These are phyloP conservation scores for Triplophysa bombifrons DNA, from an alignment of 2,797 vertebrate genomes.

Conservation along the genomic window DNA sequence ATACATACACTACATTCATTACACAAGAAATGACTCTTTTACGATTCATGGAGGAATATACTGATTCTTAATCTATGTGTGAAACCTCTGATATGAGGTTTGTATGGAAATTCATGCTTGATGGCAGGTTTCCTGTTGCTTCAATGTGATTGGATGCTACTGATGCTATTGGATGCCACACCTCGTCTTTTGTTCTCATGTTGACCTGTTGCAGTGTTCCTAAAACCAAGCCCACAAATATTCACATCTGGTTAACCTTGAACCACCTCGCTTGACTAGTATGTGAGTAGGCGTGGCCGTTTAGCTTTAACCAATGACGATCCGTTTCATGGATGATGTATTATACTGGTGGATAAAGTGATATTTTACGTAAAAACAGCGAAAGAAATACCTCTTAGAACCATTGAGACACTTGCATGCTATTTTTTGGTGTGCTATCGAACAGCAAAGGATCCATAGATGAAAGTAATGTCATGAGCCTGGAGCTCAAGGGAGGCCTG, in stretches of 20 bases:
- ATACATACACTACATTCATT: conserved; percentile 10
- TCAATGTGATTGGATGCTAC: not conserved
- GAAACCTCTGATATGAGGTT: not conserved
- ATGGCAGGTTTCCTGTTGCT: not conserved
- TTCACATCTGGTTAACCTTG: not conserved
- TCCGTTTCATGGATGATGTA: not conserved
- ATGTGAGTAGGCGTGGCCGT: not conserved
- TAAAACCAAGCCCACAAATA: not conserved
- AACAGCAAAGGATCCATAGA: not conserved
- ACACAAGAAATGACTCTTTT: not conserved
- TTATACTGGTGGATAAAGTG: not conserved
- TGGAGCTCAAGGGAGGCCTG: not conserved
- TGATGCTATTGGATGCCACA: conserved; percentile 3
- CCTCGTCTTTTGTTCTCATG: not conserved
- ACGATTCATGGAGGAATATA: not conserved
- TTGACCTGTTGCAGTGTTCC: not conserved
- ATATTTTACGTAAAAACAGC: not conserved
- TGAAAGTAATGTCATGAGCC: not conserved
- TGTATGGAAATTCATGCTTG: not conserved
- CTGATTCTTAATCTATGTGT: not conserved
- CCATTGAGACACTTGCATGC: conserved; percentile 5
- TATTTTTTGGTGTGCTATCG: not conserved
- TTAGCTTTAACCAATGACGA: conserved; percentile 30
- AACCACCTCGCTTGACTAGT: conserved; percentile 2
- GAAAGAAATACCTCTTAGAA: not conserved